These are phyloP conservation scores for Brachypterus glaber DNA, from an alignment of 2,888 invertebrate genomes.

Conservation along the genomic window DNA sequence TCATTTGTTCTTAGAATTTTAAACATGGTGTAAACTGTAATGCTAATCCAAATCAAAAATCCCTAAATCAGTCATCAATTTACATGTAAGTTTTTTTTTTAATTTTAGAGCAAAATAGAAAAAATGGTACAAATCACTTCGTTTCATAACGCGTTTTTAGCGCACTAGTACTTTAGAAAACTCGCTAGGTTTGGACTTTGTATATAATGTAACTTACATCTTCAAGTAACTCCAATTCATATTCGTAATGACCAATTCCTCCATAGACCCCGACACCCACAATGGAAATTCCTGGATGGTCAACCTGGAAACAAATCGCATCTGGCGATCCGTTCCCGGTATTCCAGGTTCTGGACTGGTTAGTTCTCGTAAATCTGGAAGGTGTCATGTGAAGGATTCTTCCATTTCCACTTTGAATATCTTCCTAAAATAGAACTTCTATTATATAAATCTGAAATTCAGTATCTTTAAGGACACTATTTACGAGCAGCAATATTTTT, in stretches of 20 bases:
- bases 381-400: constrained; percentile 77
- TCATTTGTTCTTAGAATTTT: too few relatives aligned
- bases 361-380: constrained; percentile 82
- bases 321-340: constrained; percentile 95
- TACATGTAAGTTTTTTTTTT: too few relatives aligned
- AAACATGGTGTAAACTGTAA: too few relatives aligned
- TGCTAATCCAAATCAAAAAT: too few relatives aligned
- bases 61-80: too few relatives aligned
- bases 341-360: constrained; percentile 89
- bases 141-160: too few relatives aligned
- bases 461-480: constrained; percentile 5
- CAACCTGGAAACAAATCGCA: constrained; percentile 90
- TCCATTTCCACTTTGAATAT: constrained; percentile 62
- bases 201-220: constrained; percentile 52
- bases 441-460: too few relatives aligned
- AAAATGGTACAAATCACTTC: too few relatives aligned
- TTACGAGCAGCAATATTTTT: too few relatives aligned
- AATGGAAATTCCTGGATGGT: constrained; percentile 78
- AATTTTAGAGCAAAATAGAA: too few relatives aligned
- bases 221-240: constrained; percentile 81
- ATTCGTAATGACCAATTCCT: constrained; percentile 81
- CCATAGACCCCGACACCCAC: constrained; percentile 87
- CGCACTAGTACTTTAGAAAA: too few relatives aligned
- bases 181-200: too few relatives aligned
- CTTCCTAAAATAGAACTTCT: constrained; percentile 44